Conservation (phyloP, 2,888 invertebrate species). For the Caenorhabditis sp. region DNA sequence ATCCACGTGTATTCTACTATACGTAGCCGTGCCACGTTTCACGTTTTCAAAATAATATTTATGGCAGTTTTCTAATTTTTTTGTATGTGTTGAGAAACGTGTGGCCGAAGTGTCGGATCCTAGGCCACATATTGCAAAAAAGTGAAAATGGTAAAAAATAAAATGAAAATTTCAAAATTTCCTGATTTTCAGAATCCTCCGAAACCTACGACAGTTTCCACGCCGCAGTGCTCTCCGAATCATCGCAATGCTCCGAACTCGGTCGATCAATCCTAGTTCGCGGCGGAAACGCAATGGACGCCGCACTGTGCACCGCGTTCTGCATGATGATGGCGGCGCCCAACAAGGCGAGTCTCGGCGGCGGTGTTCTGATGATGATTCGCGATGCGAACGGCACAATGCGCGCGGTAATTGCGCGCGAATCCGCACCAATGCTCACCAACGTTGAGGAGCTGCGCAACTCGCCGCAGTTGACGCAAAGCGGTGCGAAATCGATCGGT, state of each 20-base stretch:
- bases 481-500: slow-evolving; percentile 29
- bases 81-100: too few relatives aligned
- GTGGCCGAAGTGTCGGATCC: too few relatives aligned
- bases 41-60: too few relatives aligned
- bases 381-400: slow-evolving; percentile 19
- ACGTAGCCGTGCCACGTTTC: too few relatives aligned
- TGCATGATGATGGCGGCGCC: slow-evolving; percentile 44
- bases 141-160: too few relatives aligned
- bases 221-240: neutral
- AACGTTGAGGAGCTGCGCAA: slow-evolving; percentile 20
- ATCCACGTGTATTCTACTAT: too few relatives aligned
- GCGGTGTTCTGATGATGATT: slow-evolving; percentile 34
- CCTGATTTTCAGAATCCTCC: neutral
- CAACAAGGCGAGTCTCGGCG: slow-evolving; percentile 44
- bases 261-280: slow-evolving; percentile 36
- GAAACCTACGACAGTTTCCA: neutral
- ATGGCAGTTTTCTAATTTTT: too few relatives aligned
- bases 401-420: slow-evolving; percentile 7
- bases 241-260: neutral
- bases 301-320: slow-evolving; percentile 38
- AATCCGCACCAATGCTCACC: slow-evolving; percentile 25
- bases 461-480: slow-evolving; percentile 10
- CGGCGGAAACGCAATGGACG: slow-evolving; percentile 55
- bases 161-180: neutral
- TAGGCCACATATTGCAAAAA: too few relatives aligned